These are phyloP conservation scores for Orientallactaga bullata DNA, from an alignment of 2,113 vertebrate species.

Conservation along the genomic window DNA sequence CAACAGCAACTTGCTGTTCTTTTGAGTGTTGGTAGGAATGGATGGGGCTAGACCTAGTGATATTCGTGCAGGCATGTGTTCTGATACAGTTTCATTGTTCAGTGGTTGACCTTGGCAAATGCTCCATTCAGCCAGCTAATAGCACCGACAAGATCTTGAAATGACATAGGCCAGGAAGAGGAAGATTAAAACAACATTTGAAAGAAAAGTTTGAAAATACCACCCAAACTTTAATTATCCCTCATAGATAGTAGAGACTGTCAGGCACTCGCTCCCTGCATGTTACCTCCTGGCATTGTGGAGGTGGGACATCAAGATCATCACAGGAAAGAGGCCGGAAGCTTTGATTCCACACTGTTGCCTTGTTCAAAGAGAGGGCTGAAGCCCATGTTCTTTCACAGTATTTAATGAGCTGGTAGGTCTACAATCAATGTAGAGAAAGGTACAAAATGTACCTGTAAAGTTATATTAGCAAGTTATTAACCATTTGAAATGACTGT, in stretches of 20 bases:
- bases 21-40: not conserved
- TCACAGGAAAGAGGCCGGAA: conserved; percentile 78
- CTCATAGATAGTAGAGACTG: not conserved
- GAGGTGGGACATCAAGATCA: conserved; percentile 55
- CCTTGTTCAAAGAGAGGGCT: conserved; percentile 81
- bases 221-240: not conserved
- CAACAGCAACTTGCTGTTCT: conserved; percentile 23
- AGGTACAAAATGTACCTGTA: conserved; percentile 83
- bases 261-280: not conserved
- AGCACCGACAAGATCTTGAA: not conserved
- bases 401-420: conserved; percentile 85
- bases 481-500: conserved; percentile 81
- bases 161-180: conserved; percentile 1
- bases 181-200: conserved; percentile 58
- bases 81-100: not conserved
- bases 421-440: conserved; percentile 79
- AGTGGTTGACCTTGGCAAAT: not conserved
- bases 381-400: conserved; percentile 75
- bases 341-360: conserved; percentile 76
- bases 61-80: not conserved
- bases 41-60: not conserved
- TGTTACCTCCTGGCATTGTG: not conserved
- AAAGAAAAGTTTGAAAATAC: conserved; percentile 70
- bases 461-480: conserved; percentile 82
- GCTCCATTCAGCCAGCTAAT: conserved; percentile 19